Base-by-base conservation (phyloP, 2,797 vertebrate species). In the Hippopotamyrus pictus region DNA sequence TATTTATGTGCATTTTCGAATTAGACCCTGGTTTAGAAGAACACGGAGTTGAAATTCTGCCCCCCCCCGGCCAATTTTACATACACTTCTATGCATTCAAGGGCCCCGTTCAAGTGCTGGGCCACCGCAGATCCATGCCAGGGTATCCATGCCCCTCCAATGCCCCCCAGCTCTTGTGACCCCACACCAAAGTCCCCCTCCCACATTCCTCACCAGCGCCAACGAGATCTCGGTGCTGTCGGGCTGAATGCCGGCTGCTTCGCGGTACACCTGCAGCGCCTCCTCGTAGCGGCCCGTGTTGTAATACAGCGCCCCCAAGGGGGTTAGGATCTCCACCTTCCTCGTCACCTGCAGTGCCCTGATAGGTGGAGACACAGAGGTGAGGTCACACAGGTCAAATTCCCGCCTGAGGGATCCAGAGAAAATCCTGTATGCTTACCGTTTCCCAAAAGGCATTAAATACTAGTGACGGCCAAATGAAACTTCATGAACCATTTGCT, bases 281-380 rank as follows among this genome's bases (percentile, higher is more conserved):
- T 98, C 98, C n/a, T 97, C 95, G 0, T 98, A 98, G 0, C 97
- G 94, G 0, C 97, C 98, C 0, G 98, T 99, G 96, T 99, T 99
- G 93, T 99, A 99, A 91, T 97, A 99, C 6, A 99, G 95, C 0
- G 98, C 98, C 88, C 98, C 98, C 3, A 99, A 95, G 0, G 98
- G 98, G 0, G 97, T 96, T 87, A 99, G 92, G 89, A 97, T 97
- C 91, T 99, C 98, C 29, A 97, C 96, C 62, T 96, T 97, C 90
- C 94, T 96, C 0, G 97, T 96, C 65, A 99, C 96, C 94, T 96
- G 95, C 93, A 99, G 93, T 0, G 98, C 98, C 53, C 98, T 99
- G 93, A 2, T 84, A 88, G 19, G 17, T 22, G 90, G 37, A 17
- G 87, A 90, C 50, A 91, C 69, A 91, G 50, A 88, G 91, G 73